Percentiles rank a stretch among this genome's conserved stretches.
Evolutionary conservation across 2,797 vertebrate species (phyloP).

Genomic region (Cirrhinus mrigala): DNA sequence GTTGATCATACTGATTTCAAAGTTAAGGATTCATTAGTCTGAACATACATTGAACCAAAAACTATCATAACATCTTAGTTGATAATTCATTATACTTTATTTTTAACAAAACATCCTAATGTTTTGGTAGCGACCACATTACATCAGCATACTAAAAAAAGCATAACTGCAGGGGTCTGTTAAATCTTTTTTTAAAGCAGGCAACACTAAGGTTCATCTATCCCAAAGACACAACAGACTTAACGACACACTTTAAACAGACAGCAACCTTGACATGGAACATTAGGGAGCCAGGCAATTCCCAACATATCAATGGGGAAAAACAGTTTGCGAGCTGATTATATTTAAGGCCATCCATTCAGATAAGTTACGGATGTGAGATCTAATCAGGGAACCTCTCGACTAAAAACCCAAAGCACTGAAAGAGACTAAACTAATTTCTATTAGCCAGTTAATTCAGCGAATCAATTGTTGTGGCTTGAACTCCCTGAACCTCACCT

Average conservation of each 20-base stretch:
- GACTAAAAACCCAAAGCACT: conserved; percentile 25
- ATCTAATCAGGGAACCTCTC: conserved; percentile 15
- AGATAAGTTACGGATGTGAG: conserved; percentile 13
- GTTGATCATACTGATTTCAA: too few species aligned
- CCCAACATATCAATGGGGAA: background rate
- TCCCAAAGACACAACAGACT: background rate
- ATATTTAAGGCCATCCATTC: conserved; percentile 41
- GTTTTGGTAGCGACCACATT: too few species aligned
- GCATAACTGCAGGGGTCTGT: too few species aligned
- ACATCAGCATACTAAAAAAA: too few species aligned
- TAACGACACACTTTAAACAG: conserved; percentile 16
- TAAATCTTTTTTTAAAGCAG: background rate
- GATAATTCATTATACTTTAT: too few species aligned
- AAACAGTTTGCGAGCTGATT: conserved; percentile 8
- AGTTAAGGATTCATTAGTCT: too few species aligned
- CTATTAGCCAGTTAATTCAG: conserved; percentile 17
- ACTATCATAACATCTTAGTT: too few species aligned
- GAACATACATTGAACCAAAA: too few species aligned
- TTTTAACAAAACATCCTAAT: too few species aligned
- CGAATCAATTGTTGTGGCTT: conserved; percentile 3
- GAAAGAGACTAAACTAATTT: conserved; percentile 34
- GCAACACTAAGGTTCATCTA: background rate
- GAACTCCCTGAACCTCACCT: conserved; percentile 20
- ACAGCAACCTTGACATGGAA: conserved; percentile 24
- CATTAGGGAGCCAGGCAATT: conserved; percentile 28